Evolutionary conservation across 2,113 vertebrate genomes (phyloP), one percentile per base, ranked within the genome.

Genomic region (Cryptotis parvus): DNA sequence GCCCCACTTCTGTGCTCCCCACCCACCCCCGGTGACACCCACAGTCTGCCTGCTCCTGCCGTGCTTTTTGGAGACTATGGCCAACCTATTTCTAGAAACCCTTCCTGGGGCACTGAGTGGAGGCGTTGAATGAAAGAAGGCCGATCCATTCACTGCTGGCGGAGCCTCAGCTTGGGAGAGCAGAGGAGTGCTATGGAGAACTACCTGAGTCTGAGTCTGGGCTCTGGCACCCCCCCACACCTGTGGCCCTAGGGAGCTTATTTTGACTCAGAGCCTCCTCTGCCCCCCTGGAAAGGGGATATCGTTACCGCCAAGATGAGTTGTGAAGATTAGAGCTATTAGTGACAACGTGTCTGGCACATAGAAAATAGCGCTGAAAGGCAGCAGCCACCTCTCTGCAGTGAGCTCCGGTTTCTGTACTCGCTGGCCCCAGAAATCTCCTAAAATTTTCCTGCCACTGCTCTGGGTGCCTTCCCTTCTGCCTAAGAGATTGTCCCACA

Each of bases 61-160:
- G 14, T 49, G 73, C 55, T 15, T 43, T 16, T 45, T 29, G 45
- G 77, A 75, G 52, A 52, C 68, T 24, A 43, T 3, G n/a, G 76
- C 24, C 16, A 8, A 1, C 49, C 68, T 29, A 3, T 4, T 29
- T 41, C 52, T 22, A 3, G 8, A 37, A 10, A 16, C 37, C 18
- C 37, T 16, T 49, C 45, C 37, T 14, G 73, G 15, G 6, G 61
- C 87, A 77, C 37, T 2, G 4, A 45, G 55, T 18, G 43, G 6
- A 27, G 37, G 26, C 1, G 9, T 1, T 27, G 83, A 11, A 6
- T 3, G 49, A 52, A 65, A 68, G n/a, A 45, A 8, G 9, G 22
- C 39, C 9, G 0, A 6, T 31, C 45, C 75, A 15, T 15, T 45
- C 45, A 20, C 6, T 6, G 43, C 58, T 24, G 29, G 33, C 0